A percentile compares a stretch with the other conserved stretches of the same genome.
phyloP scores from a whole-genome alignment of 1,140 invertebrate genomes.

The Periplaneta americana region DNA sequence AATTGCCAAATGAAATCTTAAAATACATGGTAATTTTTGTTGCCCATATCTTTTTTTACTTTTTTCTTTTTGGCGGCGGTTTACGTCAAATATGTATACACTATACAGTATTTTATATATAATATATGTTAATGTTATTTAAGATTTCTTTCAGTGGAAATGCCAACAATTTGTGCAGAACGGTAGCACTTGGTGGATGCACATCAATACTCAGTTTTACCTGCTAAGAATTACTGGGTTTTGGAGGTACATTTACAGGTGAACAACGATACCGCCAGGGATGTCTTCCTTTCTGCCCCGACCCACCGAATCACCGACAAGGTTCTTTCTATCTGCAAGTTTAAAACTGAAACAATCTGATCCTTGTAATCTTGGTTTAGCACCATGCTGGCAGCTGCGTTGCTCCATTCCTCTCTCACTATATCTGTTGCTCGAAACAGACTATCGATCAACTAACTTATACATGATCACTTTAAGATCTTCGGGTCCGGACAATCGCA shows the following conservation, averaged over 20 bases:
- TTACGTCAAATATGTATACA: slow-evolving; percentile 16
- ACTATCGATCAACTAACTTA: background rate
- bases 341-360: background rate
- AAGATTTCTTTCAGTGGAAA: slow-evolving; percentile 19
- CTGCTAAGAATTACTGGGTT: slow-evolving; percentile 15
- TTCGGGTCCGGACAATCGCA: slow-evolving; percentile 11
- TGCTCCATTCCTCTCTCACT: background rate
- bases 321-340: background rate
- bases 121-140: slow-evolving; percentile 22
- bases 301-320: slow-evolving; percentile 5
- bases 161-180: slow-evolving; percentile 24
- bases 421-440: background rate
- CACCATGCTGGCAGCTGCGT: background rate
- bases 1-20: slow-evolving; percentile 10
- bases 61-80: background rate
- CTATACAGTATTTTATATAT: slow-evolving; percentile 21
- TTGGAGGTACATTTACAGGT: slow-evolving; percentile 16
- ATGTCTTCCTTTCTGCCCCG: background rate
- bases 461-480: background rate
- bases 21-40: slow-evolving; percentile 7
- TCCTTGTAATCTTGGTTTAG: background rate
- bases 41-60: background rate
- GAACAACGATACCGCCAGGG: slow-evolving; percentile 11
- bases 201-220: slow-evolving; percentile 11
- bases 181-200: slow-evolving; percentile 21